Evolutionary conservation across 2,113 vertebrate species (phyloP).

Genomic region (Alectura lathami): DNA sequence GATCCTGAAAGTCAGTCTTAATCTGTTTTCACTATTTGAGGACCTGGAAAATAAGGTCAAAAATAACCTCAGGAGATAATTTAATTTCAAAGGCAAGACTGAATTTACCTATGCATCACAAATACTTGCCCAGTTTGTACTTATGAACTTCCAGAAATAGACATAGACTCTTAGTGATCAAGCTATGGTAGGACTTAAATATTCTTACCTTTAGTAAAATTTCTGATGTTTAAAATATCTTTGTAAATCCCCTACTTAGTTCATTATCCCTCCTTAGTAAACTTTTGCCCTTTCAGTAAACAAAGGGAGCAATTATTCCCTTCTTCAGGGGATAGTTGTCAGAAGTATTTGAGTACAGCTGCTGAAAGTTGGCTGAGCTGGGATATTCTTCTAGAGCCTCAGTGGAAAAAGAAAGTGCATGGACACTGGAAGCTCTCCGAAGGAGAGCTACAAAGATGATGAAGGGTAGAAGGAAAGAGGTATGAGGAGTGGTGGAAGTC

Average conservation of each 20-base stretch:
- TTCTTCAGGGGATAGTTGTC: neutral
- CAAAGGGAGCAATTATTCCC: neutral
- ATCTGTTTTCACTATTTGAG: neutral
- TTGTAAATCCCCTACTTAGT: neutral
- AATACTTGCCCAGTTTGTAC: neutral
- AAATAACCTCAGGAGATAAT: neutral
- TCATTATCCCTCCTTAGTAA: neutral
- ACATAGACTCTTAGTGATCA: neutral
- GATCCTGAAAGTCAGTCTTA: neutral
- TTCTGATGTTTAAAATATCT: neutral
- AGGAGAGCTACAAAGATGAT: no score
- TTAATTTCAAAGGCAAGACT: neutral
- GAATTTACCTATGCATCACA: neutral
- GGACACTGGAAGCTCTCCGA: no score
- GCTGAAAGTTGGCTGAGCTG: neutral
- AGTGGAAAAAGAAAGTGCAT: no score
- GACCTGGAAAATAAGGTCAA: neutral
- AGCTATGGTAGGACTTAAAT: neutral
- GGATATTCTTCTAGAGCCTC: no score
- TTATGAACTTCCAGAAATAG: neutral
- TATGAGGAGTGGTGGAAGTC: no score
- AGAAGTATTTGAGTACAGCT: neutral
- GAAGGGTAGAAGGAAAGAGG: no score
- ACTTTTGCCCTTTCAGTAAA: neutral
- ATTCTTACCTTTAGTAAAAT: neutral